Conservation (phyloP, 2,888 invertebrate genomes). For the Acrobasis consociella region DNA sequence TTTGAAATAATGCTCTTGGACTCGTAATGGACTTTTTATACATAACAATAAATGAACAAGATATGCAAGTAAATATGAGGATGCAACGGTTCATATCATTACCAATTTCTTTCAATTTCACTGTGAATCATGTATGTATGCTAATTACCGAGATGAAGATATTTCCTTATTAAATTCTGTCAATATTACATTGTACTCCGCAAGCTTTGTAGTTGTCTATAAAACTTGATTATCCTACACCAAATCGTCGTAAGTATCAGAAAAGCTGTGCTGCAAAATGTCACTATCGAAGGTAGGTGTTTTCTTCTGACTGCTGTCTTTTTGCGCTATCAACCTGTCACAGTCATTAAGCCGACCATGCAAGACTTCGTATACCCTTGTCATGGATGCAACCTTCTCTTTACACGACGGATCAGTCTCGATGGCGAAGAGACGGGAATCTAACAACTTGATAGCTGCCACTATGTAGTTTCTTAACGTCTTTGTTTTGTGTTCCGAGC, state of each 20-base stretch:
- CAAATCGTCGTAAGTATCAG: conserved; percentile 65
- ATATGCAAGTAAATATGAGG: no score
- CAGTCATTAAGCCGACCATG: conserved; percentile 74
- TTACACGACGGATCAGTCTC: conserved; percentile 78
- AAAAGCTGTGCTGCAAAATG: conserved; percentile 66
- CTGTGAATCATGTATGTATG: no score
- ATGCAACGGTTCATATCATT: no score
- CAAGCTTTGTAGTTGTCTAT: neutral
- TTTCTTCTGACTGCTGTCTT: conserved; percentile 55
- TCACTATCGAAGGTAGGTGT: conserved; percentile 59
- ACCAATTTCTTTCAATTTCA: no score
- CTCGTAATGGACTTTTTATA: no score
- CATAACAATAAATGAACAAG: no score
- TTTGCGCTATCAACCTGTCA: conserved; percentile 67
- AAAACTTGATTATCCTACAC: conserved; percentile 43
- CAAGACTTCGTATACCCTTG: conserved; percentile 72
- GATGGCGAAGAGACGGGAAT: conserved; percentile 76
- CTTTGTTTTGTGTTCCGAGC: conserved; percentile 75
- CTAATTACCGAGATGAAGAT: no score
- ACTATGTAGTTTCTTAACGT: conserved; percentile 77
- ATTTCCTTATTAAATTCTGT: no score
- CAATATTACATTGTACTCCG: no score
- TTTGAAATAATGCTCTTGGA: no score
- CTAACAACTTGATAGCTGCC: conserved; percentile 75
- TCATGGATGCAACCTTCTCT: conserved; percentile 78